Evolutionary conservation across 2,888 invertebrate species (phyloP), one percentile per base, ranked within the genome.

Genomic region (Chirona hameri): DNA sequence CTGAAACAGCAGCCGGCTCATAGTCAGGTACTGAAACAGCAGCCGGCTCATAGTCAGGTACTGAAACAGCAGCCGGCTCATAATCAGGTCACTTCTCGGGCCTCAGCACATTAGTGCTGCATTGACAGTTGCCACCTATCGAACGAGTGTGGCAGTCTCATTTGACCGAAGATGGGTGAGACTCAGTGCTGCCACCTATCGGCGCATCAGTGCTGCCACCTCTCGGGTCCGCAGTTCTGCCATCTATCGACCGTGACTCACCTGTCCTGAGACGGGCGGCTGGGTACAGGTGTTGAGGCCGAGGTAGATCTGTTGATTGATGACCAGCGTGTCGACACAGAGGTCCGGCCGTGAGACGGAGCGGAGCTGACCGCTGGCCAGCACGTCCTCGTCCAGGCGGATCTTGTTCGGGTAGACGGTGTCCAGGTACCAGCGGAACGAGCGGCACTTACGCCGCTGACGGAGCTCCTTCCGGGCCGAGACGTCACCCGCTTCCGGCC

Each of bases 361-460:
- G 76, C 83, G 84, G 79, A 85, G 85, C 83, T 84, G 79, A 81
- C 85, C 85, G 82, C 83, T 84, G 27, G 85, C 85, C 12, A 81
- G 7, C 52, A 84, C 83, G 60, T 85, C 84, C 80, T 85, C 85
- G 57, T 85, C 85, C 69, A 85, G 81, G 31, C 85, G 84, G 55
- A 85, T 84, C 82, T 85, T 85, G 82, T 85, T 84, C 12, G 85
- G 84, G 65, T 82, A 84, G 27, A 85, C 76, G 60, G 82, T 84
- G 69, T 84, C 84, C 46, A 85, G 83, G 81, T 83, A 85, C 85
- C 85, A 85, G 72, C 84, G 83, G 83, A 85, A 85, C 55, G 82
- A 72, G 31, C 82, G 81, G 60, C 85, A 85, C 60, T 82, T 57
- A 27, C 84, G 84, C 21, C 83, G 81, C n/a, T 83, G 81, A 24